Evolutionary conservation across 2,113 vertebrate genomes (phyloP).

Genomic region (Andinoacara biseriatus): DNA sequence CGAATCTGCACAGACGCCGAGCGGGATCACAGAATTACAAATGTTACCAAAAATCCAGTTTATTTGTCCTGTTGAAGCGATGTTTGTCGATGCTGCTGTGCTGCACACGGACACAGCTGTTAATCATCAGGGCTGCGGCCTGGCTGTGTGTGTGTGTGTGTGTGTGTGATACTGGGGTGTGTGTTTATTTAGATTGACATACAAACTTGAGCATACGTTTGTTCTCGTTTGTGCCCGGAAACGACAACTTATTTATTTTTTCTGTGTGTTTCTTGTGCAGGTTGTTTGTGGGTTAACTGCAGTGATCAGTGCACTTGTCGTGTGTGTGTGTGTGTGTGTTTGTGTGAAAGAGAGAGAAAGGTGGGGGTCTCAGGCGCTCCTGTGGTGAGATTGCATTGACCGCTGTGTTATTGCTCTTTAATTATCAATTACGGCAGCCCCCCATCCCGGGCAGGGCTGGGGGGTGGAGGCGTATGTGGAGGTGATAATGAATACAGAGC

Average conservation of each 20-base stretch:
- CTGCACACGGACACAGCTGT: neutral
- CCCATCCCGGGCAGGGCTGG: slow-evolving; percentile 56
- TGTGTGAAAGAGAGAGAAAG: slow-evolving; percentile 2
- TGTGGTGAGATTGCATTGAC: slow-evolving; percentile 80
- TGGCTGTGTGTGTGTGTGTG: neutral
- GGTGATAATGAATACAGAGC: slow-evolving; percentile 83
- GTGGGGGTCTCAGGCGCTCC: slow-evolving; percentile 70
- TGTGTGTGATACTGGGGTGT: neutral
- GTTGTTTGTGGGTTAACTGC: slow-evolving; percentile 32
- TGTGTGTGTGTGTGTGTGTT: slow-evolving; percentile 20
- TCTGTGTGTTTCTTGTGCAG: neutral
- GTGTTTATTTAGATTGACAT: slow-evolving; percentile 42
- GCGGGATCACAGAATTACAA: slow-evolving; percentile 7
- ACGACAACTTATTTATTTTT: neutral
- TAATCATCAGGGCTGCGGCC: slow-evolving; percentile 46
- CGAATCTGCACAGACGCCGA: neutral
- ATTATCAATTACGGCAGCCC: slow-evolving; percentile 83
- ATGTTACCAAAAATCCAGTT: neutral
- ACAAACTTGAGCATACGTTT: slow-evolving; percentile 11
- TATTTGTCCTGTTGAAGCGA: neutral
- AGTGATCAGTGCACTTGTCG: slow-evolving; percentile 26
- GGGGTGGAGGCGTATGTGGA: slow-evolving; percentile 68
- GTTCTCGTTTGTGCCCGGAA: slow-evolving; percentile 1
- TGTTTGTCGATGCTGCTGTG: neutral
- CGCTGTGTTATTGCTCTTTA: slow-evolving; percentile 85